Conservation (phyloP, 1,140 invertebrate species). For the Cyclina sinensis region DNA sequence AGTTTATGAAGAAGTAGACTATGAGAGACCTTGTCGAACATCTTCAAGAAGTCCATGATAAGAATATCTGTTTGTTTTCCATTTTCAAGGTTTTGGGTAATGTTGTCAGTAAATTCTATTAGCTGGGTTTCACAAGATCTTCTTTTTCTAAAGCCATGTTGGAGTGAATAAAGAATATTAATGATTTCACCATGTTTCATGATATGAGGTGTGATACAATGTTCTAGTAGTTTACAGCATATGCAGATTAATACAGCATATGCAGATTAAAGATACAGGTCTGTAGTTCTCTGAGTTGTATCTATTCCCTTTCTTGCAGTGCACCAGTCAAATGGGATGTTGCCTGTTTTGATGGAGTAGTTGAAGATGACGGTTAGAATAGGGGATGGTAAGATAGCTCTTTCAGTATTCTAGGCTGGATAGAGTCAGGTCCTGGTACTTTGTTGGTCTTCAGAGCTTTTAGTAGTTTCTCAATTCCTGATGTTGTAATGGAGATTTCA, state of each 20-base stretch:
- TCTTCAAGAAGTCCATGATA: conserved; percentile 45
- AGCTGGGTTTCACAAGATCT: too few species aligned
- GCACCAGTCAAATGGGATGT: conserved; percentile 53
- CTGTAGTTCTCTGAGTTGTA: conserved; percentile 31
- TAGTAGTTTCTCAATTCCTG: conserved; percentile 9
- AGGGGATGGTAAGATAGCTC: not conserved
- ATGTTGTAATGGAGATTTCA: conserved; percentile 28
- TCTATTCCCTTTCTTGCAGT: not conserved
- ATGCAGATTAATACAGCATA: conserved; percentile 22
- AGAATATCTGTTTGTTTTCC: conserved; percentile 53
- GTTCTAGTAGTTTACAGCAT: conserved; percentile 33
- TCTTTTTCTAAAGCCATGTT: conserved; percentile 46
- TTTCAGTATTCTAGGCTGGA: not conserved
- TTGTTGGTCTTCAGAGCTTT: not conserved
- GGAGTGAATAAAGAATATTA: conserved; percentile 9
- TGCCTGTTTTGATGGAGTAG: conserved; percentile 21
- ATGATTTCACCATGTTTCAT: conserved; percentile 19
- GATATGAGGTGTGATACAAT: not conserved
- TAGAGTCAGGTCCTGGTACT: conserved; percentile 10
- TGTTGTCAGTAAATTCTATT: too few species aligned
- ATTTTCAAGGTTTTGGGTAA: too few species aligned
- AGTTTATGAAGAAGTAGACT: too few species aligned
- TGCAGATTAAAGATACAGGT: conserved; percentile 14
- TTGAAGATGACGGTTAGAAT: conserved; percentile 48
- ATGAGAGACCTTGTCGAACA: conserved; percentile 11